Percentiles rank a stretch among this genome's conserved stretches.
These are phyloP conservation scores for Pteropus rufus DNA, from an alignment of 2,797 vertebrate genomes.

Conservation along the genomic window DNA sequence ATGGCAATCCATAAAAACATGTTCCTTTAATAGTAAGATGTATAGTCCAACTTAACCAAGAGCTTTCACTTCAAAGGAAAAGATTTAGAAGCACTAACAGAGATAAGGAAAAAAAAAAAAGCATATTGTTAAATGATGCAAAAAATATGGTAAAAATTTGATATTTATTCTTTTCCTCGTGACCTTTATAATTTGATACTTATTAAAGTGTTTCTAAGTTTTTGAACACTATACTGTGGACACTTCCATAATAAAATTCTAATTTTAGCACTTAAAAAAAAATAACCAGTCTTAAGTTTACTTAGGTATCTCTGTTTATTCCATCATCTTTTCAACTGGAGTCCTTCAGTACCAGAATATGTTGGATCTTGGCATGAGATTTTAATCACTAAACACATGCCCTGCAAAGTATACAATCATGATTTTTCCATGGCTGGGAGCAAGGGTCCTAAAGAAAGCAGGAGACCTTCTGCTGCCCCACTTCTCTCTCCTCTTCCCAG, in stretches of 20 bases:
- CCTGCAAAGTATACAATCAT: background rate
- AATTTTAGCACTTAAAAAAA: background rate
- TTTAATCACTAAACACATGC: background rate
- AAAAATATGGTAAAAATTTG: background rate
- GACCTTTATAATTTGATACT: background rate
- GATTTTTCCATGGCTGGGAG: background rate
- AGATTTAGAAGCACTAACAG: constrained; percentile 46
- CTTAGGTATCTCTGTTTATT: background rate
- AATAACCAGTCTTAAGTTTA: background rate
- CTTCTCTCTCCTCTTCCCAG: background rate
- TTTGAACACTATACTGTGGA: background rate
- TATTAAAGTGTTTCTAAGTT: background rate
- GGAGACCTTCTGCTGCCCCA: background rate
- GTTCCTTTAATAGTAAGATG: constrained; percentile 30
- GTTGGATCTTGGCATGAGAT: background rate
- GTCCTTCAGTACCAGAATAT: background rate
- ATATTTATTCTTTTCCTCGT: too few species aligned
- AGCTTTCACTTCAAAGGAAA: constrained; percentile 36
- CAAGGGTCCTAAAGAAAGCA: background rate
- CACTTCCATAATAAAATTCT: background rate
- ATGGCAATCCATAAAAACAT: background rate
- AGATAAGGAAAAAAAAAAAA: background rate
- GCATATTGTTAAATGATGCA: constrained; percentile 23
- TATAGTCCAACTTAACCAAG: constrained; percentile 8
- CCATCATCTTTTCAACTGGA: background rate